A percentile compares a stretch with the other conserved stretches of the same genome.
These are phyloP conservation scores for Henicopernis longicauda DNA, from an alignment of 2,113 vertebrate species.

Conservation along the genomic window DNA sequence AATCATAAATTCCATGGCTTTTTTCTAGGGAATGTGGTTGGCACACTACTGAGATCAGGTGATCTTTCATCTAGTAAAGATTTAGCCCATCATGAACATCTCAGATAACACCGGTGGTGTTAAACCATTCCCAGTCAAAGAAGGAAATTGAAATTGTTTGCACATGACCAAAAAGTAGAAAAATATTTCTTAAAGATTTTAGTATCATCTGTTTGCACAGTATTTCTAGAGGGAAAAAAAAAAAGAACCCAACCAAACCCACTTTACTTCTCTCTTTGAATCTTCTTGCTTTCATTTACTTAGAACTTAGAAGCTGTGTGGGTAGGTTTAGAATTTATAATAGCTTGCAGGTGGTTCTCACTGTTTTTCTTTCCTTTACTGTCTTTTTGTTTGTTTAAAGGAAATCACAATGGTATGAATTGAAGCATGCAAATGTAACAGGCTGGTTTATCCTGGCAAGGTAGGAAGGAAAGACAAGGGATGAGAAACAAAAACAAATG, in stretches of 20 bases:
- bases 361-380: conserved; percentile 58
- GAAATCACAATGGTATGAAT: conserved; percentile 64
- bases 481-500: conserved; percentile 13
- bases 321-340: conserved; percentile 57
- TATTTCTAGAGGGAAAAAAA: not conserved
- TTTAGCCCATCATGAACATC: not conserved
- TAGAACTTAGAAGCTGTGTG: conserved; percentile 11
- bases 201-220: not conserved
- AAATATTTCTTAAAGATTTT: not conserved
- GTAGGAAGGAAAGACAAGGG: conserved; percentile 22
- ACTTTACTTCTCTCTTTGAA: conserved; percentile 32
- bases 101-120: not conserved
- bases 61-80: not conserved
- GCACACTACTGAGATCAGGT: not conserved
- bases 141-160: not conserved
- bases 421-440: conserved; percentile 44
- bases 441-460: conserved; percentile 62
- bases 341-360: conserved; percentile 65
- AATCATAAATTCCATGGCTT: not conserved
- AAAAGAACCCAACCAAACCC: not conserved
- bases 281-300: conserved; percentile 18
- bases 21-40: not conserved
- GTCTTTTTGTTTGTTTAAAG: conserved; percentile 66
- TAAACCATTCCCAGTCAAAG: not conserved
- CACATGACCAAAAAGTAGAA: not conserved